Percentiles rank a stretch among this genome's conserved stretches.
Evolutionary conservation across 2,888 invertebrate genomes (phyloP).

Genomic region (Agrotis puta): DNA sequence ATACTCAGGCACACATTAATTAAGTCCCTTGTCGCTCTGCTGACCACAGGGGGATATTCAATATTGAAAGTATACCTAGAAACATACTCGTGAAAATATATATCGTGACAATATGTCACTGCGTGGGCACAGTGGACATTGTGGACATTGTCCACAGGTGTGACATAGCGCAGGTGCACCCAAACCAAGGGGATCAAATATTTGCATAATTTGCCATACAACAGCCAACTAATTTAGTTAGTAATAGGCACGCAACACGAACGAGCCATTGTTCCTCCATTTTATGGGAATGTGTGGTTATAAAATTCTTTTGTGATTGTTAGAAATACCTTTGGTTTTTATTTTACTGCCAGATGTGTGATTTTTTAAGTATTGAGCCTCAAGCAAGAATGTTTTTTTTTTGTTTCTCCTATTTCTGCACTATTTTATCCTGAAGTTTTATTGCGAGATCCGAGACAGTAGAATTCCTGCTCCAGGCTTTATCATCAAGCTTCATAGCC

Average conservation of each 20-base stretch:
- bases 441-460: too few species aligned
- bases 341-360: slow-evolving; percentile 3
- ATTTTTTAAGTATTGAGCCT: neutral
- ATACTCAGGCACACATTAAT: slow-evolving; percentile 25
- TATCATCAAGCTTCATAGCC: too few species aligned
- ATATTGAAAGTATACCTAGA: neutral
- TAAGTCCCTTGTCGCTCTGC: slow-evolving; percentile 35
- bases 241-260: slow-evolving; percentile 50
- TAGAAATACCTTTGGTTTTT: neutral
- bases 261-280: slow-evolving; percentile 29
- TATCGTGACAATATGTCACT: slow-evolving; percentile 48
- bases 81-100: slow-evolving; percentile 8
- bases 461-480: too few species aligned
- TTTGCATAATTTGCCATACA: slow-evolving; percentile 65
- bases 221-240: slow-evolving; percentile 59
- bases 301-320: slow-evolving; percentile 33
- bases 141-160: slow-evolving; percentile 61
- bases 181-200: slow-evolving; percentile 42
- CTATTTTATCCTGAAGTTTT: too few species aligned
- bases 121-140: slow-evolving; percentile 23
- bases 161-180: slow-evolving; percentile 59
- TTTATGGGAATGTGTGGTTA: slow-evolving; percentile 39
- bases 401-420: too few species aligned
- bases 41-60: slow-evolving; percentile 13
- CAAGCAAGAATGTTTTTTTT: neutral